Percentiles rank a stretch among this genome's conserved stretches.
Evolutionary conservation across 2,113 vertebrate species (phyloP).

Genomic region (Crotalus horridus): DNA sequence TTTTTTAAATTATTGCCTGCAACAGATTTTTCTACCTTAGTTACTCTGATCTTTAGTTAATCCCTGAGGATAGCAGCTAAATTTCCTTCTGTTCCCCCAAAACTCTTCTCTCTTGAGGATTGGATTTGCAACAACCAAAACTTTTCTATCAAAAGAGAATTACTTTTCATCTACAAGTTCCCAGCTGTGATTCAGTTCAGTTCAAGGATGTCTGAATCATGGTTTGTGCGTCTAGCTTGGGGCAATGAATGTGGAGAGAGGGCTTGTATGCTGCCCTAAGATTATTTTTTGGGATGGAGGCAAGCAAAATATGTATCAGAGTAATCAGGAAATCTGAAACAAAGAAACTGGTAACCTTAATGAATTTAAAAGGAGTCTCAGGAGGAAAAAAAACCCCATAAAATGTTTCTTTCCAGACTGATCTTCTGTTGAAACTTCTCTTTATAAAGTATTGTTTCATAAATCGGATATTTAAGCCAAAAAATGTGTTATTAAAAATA

Average conservation of each 20-base stretch:
- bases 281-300: not conserved
- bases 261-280: not conserved
- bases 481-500: not conserved
- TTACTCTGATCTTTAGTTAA: not conserved
- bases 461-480: not conserved
- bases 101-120: not conserved
- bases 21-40: not conserved
- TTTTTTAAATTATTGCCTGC: not conserved
- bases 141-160: not conserved
- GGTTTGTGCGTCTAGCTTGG: not conserved
- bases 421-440: not conserved
- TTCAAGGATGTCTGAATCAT: not conserved
- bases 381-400: not conserved
- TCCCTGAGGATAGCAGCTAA: not conserved
- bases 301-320: not conserved
- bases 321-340: not conserved
- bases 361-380: not conserved
- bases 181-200: not conserved
- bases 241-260: not conserved
- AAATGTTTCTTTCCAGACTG: not conserved
- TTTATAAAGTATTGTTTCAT: not conserved
- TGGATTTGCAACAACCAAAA: not conserved
- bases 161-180: not conserved
- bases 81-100: not conserved
- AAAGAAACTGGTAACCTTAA: not conserved